phyloP scores from a whole-genome alignment of 2,113 vertebrate genomes.

The Connochaetes taurinus region DNA sequence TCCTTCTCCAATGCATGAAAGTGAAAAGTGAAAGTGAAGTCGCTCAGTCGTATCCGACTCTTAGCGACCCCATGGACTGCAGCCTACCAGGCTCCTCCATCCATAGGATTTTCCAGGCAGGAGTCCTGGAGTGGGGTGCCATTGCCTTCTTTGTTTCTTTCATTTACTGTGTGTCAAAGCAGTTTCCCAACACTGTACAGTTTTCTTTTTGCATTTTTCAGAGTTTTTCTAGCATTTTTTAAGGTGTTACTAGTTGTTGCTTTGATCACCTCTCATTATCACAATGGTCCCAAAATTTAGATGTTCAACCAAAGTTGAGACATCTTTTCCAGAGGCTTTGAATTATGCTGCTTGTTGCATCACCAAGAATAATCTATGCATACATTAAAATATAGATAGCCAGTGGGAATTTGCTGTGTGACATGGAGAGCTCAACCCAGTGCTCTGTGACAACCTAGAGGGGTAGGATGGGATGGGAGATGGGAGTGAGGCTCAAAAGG shows the following conservation, averaged over 20 bases:
- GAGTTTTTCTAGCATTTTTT: not conserved
- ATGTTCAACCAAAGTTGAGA: not conserved
- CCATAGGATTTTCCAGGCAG: no score
- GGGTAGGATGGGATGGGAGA: not conserved
- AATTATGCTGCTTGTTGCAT: not conserved
- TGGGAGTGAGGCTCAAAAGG: not conserved
- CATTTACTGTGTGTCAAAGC: not conserved
- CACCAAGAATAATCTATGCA: not conserved
- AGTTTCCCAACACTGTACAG: not conserved
- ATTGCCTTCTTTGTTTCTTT: not conserved
- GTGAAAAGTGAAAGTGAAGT: no score
- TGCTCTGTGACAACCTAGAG: not conserved
- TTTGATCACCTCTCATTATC: not conserved
- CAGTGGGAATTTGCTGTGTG: not conserved
- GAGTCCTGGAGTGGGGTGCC: no score
- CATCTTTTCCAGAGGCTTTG: not conserved
- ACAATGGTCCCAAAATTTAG: not conserved
- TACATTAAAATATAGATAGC: not conserved
- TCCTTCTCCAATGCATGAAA: no score
- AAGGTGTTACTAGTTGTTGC: not conserved
- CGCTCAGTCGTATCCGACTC: no score
- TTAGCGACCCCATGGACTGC: no score
- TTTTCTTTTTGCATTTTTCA: not conserved
- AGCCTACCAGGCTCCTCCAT: no score
- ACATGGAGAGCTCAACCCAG: not conserved